A percentile compares a stretch with the other conserved stretches of the same genome.
Conservation (phyloP, 2,113 vertebrate species). For the Nothocercus julius region DNA sequence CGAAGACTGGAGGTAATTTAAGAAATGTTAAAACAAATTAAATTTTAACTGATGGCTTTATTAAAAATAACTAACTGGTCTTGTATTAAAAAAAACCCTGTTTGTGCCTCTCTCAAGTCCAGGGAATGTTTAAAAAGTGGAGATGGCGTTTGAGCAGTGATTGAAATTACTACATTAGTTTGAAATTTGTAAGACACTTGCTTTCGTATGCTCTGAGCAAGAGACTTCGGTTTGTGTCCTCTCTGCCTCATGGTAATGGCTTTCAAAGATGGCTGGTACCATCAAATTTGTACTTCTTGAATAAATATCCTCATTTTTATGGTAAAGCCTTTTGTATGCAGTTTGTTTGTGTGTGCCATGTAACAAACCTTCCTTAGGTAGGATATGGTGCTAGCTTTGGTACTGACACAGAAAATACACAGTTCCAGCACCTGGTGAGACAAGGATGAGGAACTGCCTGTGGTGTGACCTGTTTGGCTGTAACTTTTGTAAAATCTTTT, state of each 20-base stretch:
- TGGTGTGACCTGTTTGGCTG: fast-evolving
- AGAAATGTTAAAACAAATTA: neutral
- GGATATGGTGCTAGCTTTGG: neutral
- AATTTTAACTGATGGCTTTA: conserved; percentile 34
- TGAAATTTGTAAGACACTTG: conserved; percentile 5
- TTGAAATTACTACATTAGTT: neutral
- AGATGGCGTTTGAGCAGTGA: conserved; percentile 49
- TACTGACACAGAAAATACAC: neutral
- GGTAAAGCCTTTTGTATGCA: conserved; percentile 6
- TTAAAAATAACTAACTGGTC: conserved; percentile 47
- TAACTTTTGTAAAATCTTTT: neutral
- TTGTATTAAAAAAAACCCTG: conserved; percentile 36
- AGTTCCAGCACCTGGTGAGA: neutral
- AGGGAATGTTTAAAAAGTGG: conserved; percentile 63
- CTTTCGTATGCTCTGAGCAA: conserved; percentile 43
- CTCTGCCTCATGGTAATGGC: conserved; percentile 74
- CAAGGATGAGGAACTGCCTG: neutral
- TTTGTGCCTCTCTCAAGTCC: conserved; percentile 74
- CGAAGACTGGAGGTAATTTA: conserved; percentile 30
- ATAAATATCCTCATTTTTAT: conserved; percentile 77
- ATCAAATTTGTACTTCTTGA: conserved; percentile 79
- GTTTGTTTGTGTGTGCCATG: conserved; percentile 9
- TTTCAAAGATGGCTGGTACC: conserved; percentile 79
- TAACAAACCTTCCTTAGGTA: fast-evolving
- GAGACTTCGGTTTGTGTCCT: conserved; percentile 49